Conservation (phyloP, 2,888 invertebrate genomes). For the Ctenicera cuprea region DNA sequence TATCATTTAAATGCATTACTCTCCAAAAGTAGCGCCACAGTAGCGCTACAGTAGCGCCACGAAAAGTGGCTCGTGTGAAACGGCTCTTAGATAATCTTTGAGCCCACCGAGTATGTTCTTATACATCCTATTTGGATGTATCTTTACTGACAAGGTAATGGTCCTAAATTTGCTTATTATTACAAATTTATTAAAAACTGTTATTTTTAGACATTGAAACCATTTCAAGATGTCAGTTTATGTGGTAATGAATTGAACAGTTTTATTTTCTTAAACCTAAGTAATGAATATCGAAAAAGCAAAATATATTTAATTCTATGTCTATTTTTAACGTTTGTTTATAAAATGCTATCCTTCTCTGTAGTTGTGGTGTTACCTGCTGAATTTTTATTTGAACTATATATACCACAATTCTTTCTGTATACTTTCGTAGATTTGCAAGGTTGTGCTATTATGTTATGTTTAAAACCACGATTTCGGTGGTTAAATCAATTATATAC, state of each 20-base stretch:
- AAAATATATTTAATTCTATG: not conserved
- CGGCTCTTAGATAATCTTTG: conserved; percentile 1
- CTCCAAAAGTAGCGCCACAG: no score
- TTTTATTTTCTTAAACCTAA: not conserved
- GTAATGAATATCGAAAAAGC: not conserved
- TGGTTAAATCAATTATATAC: conserved; percentile 26
- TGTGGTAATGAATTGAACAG: not conserved
- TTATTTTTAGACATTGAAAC: not conserved
- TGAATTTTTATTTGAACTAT: not conserved
- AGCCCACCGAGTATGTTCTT: not conserved
- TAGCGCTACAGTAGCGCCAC: no score
- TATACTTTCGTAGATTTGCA: conserved; percentile 15
- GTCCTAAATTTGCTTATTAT: not conserved
- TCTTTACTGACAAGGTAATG: not conserved
- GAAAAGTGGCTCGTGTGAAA: no score
- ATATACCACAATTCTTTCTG: not conserved
- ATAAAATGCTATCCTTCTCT: not conserved
- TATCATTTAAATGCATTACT: no score
- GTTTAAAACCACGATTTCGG: conserved; percentile 9
- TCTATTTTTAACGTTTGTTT: not conserved
- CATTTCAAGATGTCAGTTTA: not conserved
- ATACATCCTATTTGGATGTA: not conserved
- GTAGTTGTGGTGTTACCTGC: not conserved
- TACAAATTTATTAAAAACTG: no score
- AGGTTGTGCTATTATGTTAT: not conserved